Evolutionary conservation across 2,113 vertebrate genomes (phyloP).

Genomic region (Oreochromis niloticus): DNA sequence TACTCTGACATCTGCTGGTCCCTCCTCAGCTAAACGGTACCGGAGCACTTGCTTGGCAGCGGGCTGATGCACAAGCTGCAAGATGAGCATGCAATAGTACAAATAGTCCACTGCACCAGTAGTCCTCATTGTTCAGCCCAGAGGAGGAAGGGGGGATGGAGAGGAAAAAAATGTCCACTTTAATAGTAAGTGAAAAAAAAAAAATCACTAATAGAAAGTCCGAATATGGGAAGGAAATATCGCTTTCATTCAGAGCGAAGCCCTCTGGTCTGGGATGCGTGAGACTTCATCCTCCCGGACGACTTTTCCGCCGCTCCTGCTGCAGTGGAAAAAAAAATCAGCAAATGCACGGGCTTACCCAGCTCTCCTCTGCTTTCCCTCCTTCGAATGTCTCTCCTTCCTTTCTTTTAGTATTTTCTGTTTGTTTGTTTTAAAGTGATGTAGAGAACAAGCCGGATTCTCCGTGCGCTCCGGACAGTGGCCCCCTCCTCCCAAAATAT

Average conservation of each 20-base stretch:
- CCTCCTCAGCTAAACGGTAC: slow-evolving; percentile 92
- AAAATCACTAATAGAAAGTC: neutral
- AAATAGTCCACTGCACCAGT: slow-evolving; percentile 75
- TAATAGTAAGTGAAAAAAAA: neutral
- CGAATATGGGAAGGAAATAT: neutral
- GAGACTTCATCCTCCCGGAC: slow-evolving; percentile 66
- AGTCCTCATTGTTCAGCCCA: slow-evolving; percentile 72
- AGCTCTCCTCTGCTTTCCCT: neutral
- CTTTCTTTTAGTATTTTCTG: neutral
- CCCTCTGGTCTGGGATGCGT: slow-evolving; percentile 42
- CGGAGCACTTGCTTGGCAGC: slow-evolving; percentile 92
- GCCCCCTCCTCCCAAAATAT: neutral
- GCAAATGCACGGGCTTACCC: slow-evolving; percentile 38
- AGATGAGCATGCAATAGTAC: slow-evolving; percentile 79
- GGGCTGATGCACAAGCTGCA: slow-evolving; percentile 84
- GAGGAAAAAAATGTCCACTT: slow-evolving; percentile 26
- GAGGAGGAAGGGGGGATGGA: neutral
- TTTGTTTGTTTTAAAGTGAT: neutral
- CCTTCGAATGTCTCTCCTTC: neutral
- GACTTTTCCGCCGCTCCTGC: slow-evolving; percentile 52
- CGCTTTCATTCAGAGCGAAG: slow-evolving; percentile 21
- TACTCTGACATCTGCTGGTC: slow-evolving; percentile 90
- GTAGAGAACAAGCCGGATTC: neutral
- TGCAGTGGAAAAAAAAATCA: slow-evolving; percentile 55
- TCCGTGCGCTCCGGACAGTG: slow-evolving; percentile 9